Percentiles rank a stretch among this genome's conserved stretches.
Evolutionary conservation across 2,888 invertebrate genomes (phyloP).

Genomic region (Sarcophaga subvicina): DNA sequence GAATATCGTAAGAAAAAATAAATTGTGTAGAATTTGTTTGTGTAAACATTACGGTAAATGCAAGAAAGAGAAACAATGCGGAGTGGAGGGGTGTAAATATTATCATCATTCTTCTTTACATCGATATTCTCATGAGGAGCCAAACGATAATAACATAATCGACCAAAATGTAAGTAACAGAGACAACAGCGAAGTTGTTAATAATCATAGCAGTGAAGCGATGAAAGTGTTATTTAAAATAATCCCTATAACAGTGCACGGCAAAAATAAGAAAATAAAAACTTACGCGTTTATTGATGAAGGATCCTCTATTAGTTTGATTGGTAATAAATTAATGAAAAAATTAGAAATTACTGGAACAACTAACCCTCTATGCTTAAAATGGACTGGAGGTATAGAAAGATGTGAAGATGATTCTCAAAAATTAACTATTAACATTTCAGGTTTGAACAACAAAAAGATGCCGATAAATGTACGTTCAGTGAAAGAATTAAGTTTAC

Average conservation of each 20-base stretch:
- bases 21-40: conserved; percentile 45
- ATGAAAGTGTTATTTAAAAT: conserved; percentile 40
- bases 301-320: too few species aligned
- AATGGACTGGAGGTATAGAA: too few species aligned
- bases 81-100: conserved; percentile 34
- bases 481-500: too few species aligned
- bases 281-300: too few species aligned
- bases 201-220: not conserved
- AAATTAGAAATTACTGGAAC: too few species aligned
- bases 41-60: conserved; percentile 19
- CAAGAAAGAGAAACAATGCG: conserved; percentile 20
- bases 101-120: conserved; percentile 32
- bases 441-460: too few species aligned
- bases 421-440: too few species aligned
- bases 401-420: too few species aligned
- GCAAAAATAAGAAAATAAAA: not conserved
- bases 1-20: conserved; percentile 26
- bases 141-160: not conserved
- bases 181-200: not conserved
- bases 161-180: conserved; percentile 6
- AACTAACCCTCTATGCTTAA: too few species aligned
- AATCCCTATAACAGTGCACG: conserved; percentile 14
- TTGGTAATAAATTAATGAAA: too few species aligned
- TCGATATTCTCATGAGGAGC: not conserved
- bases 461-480: too few species aligned